Evolutionary conservation across 2,797 vertebrate species (phyloP).

Genomic region (Leptatherina wallacei): DNA sequence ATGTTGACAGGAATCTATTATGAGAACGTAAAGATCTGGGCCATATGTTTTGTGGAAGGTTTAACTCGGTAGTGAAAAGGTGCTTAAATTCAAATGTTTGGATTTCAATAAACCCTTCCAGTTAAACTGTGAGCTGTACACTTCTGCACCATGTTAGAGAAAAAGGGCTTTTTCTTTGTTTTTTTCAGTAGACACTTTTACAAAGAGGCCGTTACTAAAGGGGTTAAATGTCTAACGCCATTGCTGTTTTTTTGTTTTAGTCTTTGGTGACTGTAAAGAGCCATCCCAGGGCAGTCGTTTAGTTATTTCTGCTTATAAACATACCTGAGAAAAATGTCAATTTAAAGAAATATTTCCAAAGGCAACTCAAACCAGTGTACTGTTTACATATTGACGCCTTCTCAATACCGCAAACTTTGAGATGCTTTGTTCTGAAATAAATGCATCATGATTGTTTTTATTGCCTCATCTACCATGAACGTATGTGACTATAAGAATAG

Average conservation of each 20-base stretch:
- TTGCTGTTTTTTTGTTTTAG: neutral
- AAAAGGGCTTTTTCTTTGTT: neutral
- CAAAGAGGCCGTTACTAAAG: neutral
- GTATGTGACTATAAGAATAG: neutral
- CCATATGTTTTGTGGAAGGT: constrained; percentile 3
- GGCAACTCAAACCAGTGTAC: neutral
- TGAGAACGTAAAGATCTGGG: neutral
- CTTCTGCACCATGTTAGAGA: neutral
- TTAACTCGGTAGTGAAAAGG: neutral
- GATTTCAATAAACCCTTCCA: neutral
- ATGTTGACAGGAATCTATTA: constrained; percentile 4
- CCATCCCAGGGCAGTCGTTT: neutral
- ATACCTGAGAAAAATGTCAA: neutral
- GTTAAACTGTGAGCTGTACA: neutral
- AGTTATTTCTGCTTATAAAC: neutral
- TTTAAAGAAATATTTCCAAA: constrained; percentile 12
- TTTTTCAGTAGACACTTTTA: neutral
- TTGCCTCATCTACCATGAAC: neutral
- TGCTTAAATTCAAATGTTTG: neutral
- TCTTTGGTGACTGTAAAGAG: neutral
- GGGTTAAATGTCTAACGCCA: too few relatives aligned
- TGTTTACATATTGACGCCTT: constrained; percentile 16
- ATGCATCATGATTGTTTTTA: constrained; percentile 7
- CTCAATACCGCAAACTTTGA: neutral
- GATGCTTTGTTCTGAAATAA: constrained; percentile 33